These are phyloP conservation scores for Platycheirus albimanus DNA, from an alignment of 2,888 invertebrate species.

Conservation along the genomic window DNA sequence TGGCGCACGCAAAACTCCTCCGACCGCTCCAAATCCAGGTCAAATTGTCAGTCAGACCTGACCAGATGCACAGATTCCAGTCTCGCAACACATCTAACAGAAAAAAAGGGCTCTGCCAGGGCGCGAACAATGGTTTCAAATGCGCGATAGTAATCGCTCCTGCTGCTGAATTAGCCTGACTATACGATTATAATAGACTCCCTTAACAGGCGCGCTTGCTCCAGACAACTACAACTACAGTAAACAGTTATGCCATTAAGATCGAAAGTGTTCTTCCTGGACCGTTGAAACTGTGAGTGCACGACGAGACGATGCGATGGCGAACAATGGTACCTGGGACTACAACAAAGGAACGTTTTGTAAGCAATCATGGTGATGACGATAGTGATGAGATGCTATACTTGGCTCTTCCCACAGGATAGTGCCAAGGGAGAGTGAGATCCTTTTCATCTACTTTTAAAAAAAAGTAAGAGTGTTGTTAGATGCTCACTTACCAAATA, in stretches of 20 bases:
- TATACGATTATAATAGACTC: slow-evolving; percentile 58
- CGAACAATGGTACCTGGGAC: slow-evolving; percentile 53
- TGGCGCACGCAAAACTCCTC: slow-evolving; percentile 53
- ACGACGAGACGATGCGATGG: neutral
- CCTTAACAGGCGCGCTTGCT: slow-evolving; percentile 51
- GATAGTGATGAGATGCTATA: slow-evolving; percentile 59
- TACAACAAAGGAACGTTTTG: slow-evolving; percentile 71
- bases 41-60: slow-evolving; percentile 70
- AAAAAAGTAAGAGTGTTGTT: slow-evolving; percentile 61
- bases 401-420: slow-evolving; percentile 26
- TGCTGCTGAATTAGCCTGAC: slow-evolving; percentile 62
- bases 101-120: slow-evolving; percentile 43
- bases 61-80: slow-evolving; percentile 61
- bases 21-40: slow-evolving; percentile 55
- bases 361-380: slow-evolving; percentile 57
- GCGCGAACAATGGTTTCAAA: slow-evolving; percentile 60
- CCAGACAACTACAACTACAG: slow-evolving; percentile 46
- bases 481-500: slow-evolving; percentile 46
- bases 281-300: slow-evolving; percentile 48
- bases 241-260: slow-evolving; percentile 72
- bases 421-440: slow-evolving; percentile 27
- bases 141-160: slow-evolving; percentile 63
- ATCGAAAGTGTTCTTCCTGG: slow-evolving; percentile 73
- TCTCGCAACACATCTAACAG: slow-evolving; percentile 9
- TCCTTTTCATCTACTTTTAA: slow-evolving; percentile 49